phyloP scores from a whole-genome alignment of 2,113 vertebrate species.

The Oceanites oceanicus region DNA sequence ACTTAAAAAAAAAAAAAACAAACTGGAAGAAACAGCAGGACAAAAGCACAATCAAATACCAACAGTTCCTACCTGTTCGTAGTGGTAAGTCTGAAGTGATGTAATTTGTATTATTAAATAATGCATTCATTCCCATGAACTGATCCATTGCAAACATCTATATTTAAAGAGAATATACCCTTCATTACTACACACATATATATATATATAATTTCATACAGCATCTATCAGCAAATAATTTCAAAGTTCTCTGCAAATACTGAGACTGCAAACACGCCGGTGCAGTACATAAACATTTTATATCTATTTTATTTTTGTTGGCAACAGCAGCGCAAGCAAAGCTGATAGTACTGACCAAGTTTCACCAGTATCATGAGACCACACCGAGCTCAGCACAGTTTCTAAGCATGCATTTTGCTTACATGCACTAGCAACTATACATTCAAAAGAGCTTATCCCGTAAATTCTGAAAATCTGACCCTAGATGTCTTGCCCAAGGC shows the following conservation, averaged over 20 bases:
- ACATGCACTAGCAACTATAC: not conserved
- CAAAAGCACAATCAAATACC: not conserved
- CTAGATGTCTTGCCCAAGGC: not conserved
- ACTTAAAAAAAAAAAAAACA: not conserved
- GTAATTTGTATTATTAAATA: conserved; percentile 73
- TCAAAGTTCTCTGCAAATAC: not conserved
- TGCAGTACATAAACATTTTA: not conserved
- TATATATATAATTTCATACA: not conserved
- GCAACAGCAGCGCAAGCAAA: not conserved
- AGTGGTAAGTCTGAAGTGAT: conserved; percentile 71
- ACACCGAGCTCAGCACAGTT: not conserved
- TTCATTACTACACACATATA: not conserved
- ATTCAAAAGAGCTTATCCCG: not conserved
- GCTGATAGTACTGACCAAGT: not conserved
- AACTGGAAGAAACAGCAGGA: not conserved
- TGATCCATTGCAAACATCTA: conserved; percentile 75
- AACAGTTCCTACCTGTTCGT: conserved; percentile 65
- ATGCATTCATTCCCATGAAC: conserved; percentile 65
- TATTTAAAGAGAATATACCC: not conserved
- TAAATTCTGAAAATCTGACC: not conserved
- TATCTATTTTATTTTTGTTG: not conserved
- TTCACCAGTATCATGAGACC: not conserved
- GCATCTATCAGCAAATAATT: not conserved
- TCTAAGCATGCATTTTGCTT: not conserved
- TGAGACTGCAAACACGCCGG: not conserved